Evolutionary conservation across 2,113 vertebrate genomes (phyloP).

Genomic region (Pholis gunnellus): DNA sequence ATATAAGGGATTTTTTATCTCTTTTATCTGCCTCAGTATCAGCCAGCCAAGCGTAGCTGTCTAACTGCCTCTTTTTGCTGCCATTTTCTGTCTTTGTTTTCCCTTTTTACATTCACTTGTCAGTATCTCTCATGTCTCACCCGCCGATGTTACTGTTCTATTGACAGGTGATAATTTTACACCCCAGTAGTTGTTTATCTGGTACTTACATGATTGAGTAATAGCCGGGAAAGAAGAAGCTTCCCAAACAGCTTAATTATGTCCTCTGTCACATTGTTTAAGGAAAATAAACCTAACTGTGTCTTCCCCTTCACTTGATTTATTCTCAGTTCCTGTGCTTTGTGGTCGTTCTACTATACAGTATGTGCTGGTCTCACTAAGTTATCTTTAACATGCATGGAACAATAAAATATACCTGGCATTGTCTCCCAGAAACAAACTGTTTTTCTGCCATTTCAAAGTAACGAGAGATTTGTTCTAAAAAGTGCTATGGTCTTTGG

Average conservation of each 20-base stretch:
- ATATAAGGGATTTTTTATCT: not conserved
- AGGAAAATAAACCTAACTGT: conserved; percentile 59
- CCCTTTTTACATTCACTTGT: conserved; percentile 23
- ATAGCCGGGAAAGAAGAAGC: conserved; percentile 40
- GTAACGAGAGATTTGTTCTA: not conserved
- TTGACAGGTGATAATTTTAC: conserved; percentile 70
- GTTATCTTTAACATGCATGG: not conserved
- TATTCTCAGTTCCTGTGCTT: not conserved
- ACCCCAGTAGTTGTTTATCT: conserved; percentile 58
- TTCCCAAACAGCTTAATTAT: conserved; percentile 64
- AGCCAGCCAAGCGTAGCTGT: conserved; percentile 21
- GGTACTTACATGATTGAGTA: conserved; percentile 57
- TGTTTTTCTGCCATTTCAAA: not conserved
- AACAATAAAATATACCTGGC: not conserved
- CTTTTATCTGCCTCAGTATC: conserved; percentile 12
- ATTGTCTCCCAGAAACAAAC: not conserved
- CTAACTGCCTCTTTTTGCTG: conserved; percentile 22
- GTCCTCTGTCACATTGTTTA: conserved; percentile 69
- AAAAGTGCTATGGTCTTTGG: not conserved
- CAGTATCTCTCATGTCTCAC: conserved; percentile 36
- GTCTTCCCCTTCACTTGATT: conserved; percentile 3
- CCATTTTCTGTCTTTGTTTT: conserved; percentile 32
- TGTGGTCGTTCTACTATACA: not conserved
- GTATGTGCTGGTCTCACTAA: not conserved
- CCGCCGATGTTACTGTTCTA: conserved; percentile 43